These are phyloP conservation scores for Parus major DNA, from an alignment of 2,113 vertebrate species.

Conservation along the genomic window DNA sequence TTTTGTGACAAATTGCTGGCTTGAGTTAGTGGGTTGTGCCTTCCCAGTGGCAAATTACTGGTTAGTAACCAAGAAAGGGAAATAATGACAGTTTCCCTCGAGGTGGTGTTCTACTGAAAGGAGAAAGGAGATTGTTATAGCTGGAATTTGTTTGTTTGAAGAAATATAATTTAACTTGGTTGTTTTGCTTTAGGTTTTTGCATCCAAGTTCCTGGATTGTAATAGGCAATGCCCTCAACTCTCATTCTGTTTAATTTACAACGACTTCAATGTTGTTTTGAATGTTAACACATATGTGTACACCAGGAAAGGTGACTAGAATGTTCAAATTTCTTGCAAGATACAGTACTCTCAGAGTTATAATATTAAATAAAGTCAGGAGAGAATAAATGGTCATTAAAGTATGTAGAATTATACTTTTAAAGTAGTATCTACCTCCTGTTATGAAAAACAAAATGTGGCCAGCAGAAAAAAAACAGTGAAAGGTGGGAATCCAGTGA, in stretches of 20 bases:
- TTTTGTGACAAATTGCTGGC: slow-evolving; percentile 32
- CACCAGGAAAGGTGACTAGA: not conserved
- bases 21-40: not conserved
- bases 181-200: not conserved
- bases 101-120: not conserved
- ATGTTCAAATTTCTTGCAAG: not conserved
- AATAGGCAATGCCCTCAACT: not conserved
- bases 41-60: slow-evolving; percentile 33
- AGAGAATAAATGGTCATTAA: not conserved
- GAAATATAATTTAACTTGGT: not conserved
- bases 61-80: not conserved
- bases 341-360: not conserved
- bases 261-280: not conserved
- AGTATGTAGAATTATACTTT: not conserved
- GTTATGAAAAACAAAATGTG: not conserved
- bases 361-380: not conserved
- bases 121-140: not conserved
- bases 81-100: not conserved
- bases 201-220: not conserved
- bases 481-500: not conserved
- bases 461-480: not conserved
- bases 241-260: not conserved
- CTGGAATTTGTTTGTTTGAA: not conserved
- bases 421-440: not conserved
- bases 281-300: not conserved